Base-by-base conservation (phyloP, 2,113 vertebrate genomes). In the Albula goreensis region DNA sequence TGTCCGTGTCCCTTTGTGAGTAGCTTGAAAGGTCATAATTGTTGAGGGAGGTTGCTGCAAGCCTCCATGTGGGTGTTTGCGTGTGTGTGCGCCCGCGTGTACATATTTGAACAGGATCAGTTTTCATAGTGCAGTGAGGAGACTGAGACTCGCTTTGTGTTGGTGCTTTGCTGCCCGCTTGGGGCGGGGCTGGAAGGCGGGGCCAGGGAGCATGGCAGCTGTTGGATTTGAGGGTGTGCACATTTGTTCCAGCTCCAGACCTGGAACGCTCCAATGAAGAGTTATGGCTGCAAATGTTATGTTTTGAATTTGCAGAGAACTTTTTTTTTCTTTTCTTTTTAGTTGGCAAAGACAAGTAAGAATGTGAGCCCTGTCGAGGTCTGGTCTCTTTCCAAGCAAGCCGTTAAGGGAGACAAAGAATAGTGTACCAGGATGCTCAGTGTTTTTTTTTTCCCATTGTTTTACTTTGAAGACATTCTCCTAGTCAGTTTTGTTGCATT, bases 191-290 rank as follows among this genome's bases (percentile, higher is more conserved):
- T 10, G 12, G 81, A 2, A 6, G 31, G 81, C 9, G 81, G 56
- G 81, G 31, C 53, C 70, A 52, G 66, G 57, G 19, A 78, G 80
- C 70, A 84, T 51, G 31, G 60, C 15, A 31, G 48, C 80, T 50
- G 51, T 50, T 31, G 74, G 83, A 51, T 80, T 19, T 63, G 74
- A 50, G 63, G 87, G 84, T 83, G 77, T 85, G 53, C 86, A 82
- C 11, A 0, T 81, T 85, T 90, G 70, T 74, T 81, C 85, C 89
- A 89, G 90, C 88, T 89, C 85, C 90, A 89, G 19, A 17, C 25
- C 56, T 13, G 80, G 87, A 90, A 88, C 83, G 49, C 80, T 88
- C 50, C 52, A 41, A 4, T 5, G 2, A 5, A 53, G 77, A 81
- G 79, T 53, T 85, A 87, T 50, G 19, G 48, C 87, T 77, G 86